Conservation (phyloP, 2,888 invertebrate genomes). For the Crematogaster levior region DNA sequence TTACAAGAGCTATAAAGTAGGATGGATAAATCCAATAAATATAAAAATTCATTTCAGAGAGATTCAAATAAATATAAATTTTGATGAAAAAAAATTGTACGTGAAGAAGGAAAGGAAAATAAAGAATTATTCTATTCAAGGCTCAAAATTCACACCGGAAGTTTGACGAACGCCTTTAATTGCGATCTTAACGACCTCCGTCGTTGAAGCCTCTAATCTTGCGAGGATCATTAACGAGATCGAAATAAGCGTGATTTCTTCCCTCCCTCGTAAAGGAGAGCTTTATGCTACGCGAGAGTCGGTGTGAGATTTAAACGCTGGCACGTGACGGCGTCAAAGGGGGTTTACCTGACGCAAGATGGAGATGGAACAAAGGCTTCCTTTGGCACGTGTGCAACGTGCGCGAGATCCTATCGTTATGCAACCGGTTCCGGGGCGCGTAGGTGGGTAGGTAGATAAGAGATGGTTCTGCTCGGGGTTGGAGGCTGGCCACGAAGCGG, state of each 20-base stretch:
- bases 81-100: background rate
- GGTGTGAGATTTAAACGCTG: conserved; percentile 48
- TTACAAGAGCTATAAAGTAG: background rate
- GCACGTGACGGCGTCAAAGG: conserved; percentile 61
- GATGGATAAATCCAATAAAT: background rate
- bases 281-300: conserved; percentile 48
- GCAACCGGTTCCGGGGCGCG: conserved; percentile 37
- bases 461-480: conserved; percentile 32
- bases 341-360: conserved; percentile 46
- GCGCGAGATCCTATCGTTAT: conserved; percentile 64
- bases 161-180: background rate
- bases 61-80: no score
- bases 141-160: background rate
- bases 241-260: conserved; percentile 31
- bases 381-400: conserved; percentile 63
- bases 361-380: conserved; percentile 61
- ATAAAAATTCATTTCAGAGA: background rate
- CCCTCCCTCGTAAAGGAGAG: conserved; percentile 30
- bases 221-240: conserved; percentile 15
- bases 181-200: background rate
- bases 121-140: background rate
- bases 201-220: background rate
- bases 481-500: conserved; percentile 35
- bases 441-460: conserved; percentile 33
- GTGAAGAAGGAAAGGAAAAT: no score